Conservation (phyloP, 2,888 invertebrate species). For the Plebejus melissa region DNA sequence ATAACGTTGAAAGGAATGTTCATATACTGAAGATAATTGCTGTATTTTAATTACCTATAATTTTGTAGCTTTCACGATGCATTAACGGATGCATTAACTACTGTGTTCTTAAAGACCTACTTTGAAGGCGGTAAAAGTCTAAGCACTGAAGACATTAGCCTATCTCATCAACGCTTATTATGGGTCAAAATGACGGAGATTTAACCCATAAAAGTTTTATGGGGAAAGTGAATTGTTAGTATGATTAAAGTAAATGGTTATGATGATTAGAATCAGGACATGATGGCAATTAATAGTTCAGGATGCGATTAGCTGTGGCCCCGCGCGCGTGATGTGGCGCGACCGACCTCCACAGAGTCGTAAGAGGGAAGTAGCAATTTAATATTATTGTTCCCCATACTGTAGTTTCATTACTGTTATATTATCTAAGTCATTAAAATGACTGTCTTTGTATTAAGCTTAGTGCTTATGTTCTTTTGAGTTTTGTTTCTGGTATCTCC, state of each 20-base stretch:
- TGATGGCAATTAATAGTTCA: background rate
- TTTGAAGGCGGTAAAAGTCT: background rate
- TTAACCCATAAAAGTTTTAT: background rate
- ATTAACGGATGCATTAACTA: no score
- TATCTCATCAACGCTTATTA: background rate
- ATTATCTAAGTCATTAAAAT: background rate
- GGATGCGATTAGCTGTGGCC: background rate
- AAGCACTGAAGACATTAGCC: background rate
- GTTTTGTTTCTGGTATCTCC: no score
- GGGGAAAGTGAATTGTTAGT: background rate
- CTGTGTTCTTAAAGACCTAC: no score
- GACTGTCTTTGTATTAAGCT: no score
- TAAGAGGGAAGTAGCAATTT: slow-evolving; percentile 10
- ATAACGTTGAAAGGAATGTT: no score
- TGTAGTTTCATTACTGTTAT: slow-evolving; percentile 1
- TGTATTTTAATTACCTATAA: no score
- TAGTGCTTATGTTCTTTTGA: no score
- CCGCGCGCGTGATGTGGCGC: background rate
- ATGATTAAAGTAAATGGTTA: slow-evolving; percentile 13
- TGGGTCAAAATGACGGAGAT: background rate
- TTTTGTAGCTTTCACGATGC: no score
- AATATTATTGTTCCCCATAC: slow-evolving; percentile 1
- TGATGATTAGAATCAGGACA: slow-evolving; percentile 8
- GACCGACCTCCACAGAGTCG: background rate
- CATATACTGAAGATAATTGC: no score